Evolutionary conservation across 2,888 invertebrate species (phyloP).

Genomic region (Danaus chrysippus): DNA sequence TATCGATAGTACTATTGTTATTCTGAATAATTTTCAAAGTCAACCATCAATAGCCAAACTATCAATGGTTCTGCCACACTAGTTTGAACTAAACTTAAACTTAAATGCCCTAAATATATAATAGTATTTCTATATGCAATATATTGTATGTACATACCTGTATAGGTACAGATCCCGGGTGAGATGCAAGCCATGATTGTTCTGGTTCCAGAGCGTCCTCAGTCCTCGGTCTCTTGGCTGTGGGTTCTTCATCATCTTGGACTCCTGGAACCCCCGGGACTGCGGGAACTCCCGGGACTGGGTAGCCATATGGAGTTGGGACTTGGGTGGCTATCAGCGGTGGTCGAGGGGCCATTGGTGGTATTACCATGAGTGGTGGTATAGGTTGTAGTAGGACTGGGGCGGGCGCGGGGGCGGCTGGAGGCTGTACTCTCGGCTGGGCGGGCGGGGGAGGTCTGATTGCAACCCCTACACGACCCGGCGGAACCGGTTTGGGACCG

Average conservation of each 20-base stretch:
- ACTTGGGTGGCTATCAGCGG: constrained; percentile 66
- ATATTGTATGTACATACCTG: constrained; percentile 67
- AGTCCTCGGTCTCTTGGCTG: constrained; percentile 91
- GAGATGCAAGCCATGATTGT: constrained; percentile 65
- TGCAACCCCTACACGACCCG: constrained; percentile 36
- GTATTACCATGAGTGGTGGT: constrained; percentile 77
- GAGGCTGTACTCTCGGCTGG: constrained; percentile 35
- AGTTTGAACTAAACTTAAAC: no score
- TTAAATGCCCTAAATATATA: no score
- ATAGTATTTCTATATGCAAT: neutral
- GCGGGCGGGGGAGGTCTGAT: constrained; percentile 36
- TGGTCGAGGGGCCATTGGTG: constrained; percentile 61
- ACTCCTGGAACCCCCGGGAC: constrained; percentile 38
- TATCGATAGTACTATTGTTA: no score
- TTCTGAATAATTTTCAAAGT: no score
- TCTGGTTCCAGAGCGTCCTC: constrained; percentile 97
- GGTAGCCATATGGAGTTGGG: constrained; percentile 43
- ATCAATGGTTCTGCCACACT: no score
- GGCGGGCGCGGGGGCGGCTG: constrained; percentile 36
- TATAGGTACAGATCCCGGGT: constrained; percentile 52
- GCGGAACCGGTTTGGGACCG: constrained; percentile 89
- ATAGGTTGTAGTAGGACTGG: constrained; percentile 56
- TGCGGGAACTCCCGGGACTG: constrained; percentile 50
- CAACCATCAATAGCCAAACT: no score
- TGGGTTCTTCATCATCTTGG: constrained; percentile 84